Evolutionary conservation across 2,797 vertebrate species (phyloP), one percentile per base, ranked within the genome.

Genomic region (Poeciliopsis infans): DNA sequence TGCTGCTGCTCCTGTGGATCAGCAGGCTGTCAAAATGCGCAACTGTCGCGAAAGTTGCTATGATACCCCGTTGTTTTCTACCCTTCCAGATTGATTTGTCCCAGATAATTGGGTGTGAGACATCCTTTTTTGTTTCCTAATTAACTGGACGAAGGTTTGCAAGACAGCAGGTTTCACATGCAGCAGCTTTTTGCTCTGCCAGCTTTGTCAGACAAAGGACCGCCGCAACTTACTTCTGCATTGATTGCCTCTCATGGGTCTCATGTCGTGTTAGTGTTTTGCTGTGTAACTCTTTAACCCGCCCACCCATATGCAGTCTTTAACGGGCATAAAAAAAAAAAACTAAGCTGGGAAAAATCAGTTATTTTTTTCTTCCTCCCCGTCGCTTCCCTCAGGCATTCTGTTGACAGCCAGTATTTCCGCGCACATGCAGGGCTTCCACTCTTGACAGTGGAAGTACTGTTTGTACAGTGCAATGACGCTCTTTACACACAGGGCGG

Each of bases 401-500:
- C 4, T 10, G 83, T 51, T 87, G 88, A 78, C 83, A 72, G 36
- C 41, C 49, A 23, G 75, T 25, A 57, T 8, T 76, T 76, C 33
- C 70, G 87, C 86, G 83, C 86, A 36, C 79, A 49, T 28, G 25
- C 81, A 46, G 33, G 74, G 80, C 82, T 68, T 23, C 51, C 41
- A 46, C 79, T 41, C 49, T 59, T 28, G 77, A 59, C 85, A 31
- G 81, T 25, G 77, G 86, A 82, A 91, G 86, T 84, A 87, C 86
- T 79, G 85, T 75, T 64, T 76, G 83, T 70, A n/a, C 82, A 47
- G 83, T 69, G 86, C 83, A 91, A 88, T 72, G 88, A 90, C 93
- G 89, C 92, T 89, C 90, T 92, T 90, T 90, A 87, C 86, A 87
- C 91, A 79, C 90, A 71, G 75, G 81, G 86, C 75, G 46, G 76